Percentiles rank a stretch among this genome's conserved stretches.
These are phyloP conservation scores for Zygaena filipendulae DNA, from an alignment of 2,888 invertebrate genomes.

Conservation along the genomic window DNA sequence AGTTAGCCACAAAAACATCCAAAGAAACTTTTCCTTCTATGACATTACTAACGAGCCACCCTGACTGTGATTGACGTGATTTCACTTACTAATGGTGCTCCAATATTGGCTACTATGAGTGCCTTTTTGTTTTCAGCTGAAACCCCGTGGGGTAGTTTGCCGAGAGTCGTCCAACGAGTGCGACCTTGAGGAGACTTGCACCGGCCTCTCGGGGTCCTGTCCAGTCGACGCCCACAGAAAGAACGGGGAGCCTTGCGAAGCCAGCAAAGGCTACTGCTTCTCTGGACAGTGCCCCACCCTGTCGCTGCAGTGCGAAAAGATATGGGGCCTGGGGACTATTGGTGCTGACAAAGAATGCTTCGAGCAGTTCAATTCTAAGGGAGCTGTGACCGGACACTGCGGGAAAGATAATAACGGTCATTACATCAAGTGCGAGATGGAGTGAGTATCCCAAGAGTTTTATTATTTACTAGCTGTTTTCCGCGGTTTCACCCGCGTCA, in stretches of 20 bases:
- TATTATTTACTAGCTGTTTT: no score
- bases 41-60: no score
- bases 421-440: constrained; percentile 86
- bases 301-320: constrained; percentile 86
- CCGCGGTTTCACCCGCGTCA: no score
- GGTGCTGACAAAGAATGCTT: constrained; percentile 91
- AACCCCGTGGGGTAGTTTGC: constrained; percentile 82
- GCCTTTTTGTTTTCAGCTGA: constrained; percentile 67
- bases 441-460: constrained; percentile 72
- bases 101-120: no score
- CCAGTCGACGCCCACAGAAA: constrained; percentile 91
- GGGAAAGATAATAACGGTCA: constrained; percentile 81
- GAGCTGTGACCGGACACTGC: constrained; percentile 95
- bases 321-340: constrained; percentile 91
- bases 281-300: constrained; percentile 92
- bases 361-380: constrained; percentile 95
- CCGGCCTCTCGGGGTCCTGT: constrained; percentile 89
- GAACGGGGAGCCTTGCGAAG: constrained; percentile 90
- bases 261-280: constrained; percentile 85
- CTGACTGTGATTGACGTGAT: no score
- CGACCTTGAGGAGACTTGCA: constrained; percentile 95
- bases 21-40: no score
- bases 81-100: no score
- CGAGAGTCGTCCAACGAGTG: constrained; percentile 91
- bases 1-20: no score